phyloP scores from a whole-genome alignment of 2,113 vertebrate genomes.

The Alosa alosa region DNA sequence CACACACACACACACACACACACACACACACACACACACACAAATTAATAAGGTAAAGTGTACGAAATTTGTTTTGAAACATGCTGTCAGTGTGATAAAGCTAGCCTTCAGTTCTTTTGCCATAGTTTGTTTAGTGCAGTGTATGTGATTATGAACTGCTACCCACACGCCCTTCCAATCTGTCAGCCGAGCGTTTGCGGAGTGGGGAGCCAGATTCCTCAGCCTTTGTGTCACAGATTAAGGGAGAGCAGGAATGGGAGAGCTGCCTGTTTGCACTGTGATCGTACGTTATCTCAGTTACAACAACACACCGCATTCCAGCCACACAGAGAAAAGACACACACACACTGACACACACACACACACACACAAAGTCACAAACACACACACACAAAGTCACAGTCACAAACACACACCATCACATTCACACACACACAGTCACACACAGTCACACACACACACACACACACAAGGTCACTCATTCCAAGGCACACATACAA shows the following conservation, averaged over 20 bases:
- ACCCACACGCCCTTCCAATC: constrained; percentile 47
- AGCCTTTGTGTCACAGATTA: constrained; percentile 74
- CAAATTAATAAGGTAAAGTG: constrained; percentile 38
- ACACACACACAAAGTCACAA: background rate
- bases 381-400: constrained; percentile 24
- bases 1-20: background rate
- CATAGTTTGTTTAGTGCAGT: constrained; percentile 46
- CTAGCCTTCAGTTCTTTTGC: constrained; percentile 50
- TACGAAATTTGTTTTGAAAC: constrained; percentile 44
- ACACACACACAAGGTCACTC: constrained; percentile 15
- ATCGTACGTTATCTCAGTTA: constrained; percentile 62
- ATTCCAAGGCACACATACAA: background rate
- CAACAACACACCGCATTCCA: constrained; percentile 63
- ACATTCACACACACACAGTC: background rate
- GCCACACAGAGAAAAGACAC: constrained; percentile 41
- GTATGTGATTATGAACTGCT: constrained; percentile 51
- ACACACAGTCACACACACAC: background rate
- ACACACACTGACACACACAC: constrained; percentile 44
- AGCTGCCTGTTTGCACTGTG: constrained; percentile 67
- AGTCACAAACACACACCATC: background rate
- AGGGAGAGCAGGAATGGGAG: constrained; percentile 66
- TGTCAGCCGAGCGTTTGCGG: constrained; percentile 40
- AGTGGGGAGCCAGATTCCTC: constrained; percentile 64
- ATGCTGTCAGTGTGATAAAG: constrained; percentile 46
- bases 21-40: background rate